Base-by-base conservation (phyloP, 2,113 vertebrate genomes). In the Chrysochloris asiatica region DNA sequence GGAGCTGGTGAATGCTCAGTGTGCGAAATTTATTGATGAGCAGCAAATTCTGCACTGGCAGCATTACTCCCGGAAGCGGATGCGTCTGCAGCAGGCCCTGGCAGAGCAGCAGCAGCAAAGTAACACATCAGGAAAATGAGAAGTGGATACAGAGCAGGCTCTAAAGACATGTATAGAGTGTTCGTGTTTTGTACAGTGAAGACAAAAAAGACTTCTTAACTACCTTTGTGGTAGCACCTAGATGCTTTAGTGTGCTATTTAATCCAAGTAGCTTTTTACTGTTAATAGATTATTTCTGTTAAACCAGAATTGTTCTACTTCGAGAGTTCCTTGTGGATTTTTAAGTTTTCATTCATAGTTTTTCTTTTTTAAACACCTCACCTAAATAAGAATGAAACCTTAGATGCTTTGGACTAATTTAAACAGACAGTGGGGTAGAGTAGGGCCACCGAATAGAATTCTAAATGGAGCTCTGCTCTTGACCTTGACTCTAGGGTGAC, bases 41-140 rank as follows among this genome's bases (percentile, higher is more conserved):
- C 99, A 99, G 95, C 99, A 99, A 97, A 99, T 99, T 69, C 98
- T 99, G 45, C 99, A 99, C 97, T 99, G 99, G 99, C 99, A 99
- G 97, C 99, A 99, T 88, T 99, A 99, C 72, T 99, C 99, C 2
- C 96, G 99, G 86, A 99, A 99, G 73, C 98, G 99, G 69, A 98
- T 99, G 95, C 98, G 99, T 2, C 98, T 99, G 83, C 99, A 99
- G 97, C 99, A 99, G 96, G 99, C 99, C 11, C 98, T 99, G 52
- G 99, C 98, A 0, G 99, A 99, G 91, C 99, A 99, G 97, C 99
- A 99, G 79, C 99, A 98, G 76, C 98, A 99, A 17, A 98, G 98
- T 67, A 99, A 98, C 93, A 80, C 99, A 0, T 92, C 98, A 56
- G 96, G 98, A 41, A 99, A 99, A 93, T 99, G 97, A 99, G n/a